phyloP scores from a whole-genome alignment of 1,140 invertebrate species.

The Lordiphosa stackelbergi region DNA sequence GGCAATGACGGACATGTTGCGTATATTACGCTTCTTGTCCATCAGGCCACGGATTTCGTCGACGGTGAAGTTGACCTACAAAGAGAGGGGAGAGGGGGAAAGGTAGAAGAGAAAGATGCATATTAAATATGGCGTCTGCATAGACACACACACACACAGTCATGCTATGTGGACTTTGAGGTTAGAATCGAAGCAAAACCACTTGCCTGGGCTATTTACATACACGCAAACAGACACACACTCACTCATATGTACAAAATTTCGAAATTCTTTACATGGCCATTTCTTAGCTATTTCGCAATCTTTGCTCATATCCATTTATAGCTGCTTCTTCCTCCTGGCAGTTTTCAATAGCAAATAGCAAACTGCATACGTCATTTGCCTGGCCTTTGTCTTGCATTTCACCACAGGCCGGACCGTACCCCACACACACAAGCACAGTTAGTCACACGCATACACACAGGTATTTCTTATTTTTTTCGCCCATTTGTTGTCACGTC shows the following conservation, averaged over 20 bases:
- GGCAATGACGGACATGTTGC: constrained; percentile 99
- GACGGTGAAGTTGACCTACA: constrained; percentile 99
- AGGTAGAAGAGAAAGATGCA: constrained; percentile 6
- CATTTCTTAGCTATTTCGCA: constrained; percentile 15
- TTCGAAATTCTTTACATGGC: constrained; percentile 10
- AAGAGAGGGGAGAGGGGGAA: constrained; percentile 38
- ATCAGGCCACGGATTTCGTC: constrained; percentile 99
- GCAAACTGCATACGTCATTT: constrained; percentile 68
- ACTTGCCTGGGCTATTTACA: constrained; percentile 46
- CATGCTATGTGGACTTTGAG: constrained; percentile 50
- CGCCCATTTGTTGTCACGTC: constrained; percentile 37
- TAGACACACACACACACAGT: constrained; percentile 14
- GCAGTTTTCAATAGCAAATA: constrained; percentile 32
- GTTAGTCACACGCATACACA: constrained; percentile 17
- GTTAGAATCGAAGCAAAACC: constrained; percentile 47
- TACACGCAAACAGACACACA: constrained; percentile 12
- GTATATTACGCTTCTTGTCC: constrained; percentile 99
- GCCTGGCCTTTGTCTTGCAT: constrained; percentile 61
- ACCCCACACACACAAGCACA: constrained; percentile 16
- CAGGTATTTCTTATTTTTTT: constrained; percentile 2
- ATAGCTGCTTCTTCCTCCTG: constrained; percentile 8
- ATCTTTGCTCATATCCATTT: too few relatives aligned
- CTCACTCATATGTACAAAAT: constrained; percentile 8
- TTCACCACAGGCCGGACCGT: constrained; percentile 35
- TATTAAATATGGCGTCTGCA: constrained; percentile 54